Percentiles rank a stretch among this genome's conserved stretches.
Conservation (phyloP, 2,797 vertebrate genomes). For the Chanos chanos region DNA sequence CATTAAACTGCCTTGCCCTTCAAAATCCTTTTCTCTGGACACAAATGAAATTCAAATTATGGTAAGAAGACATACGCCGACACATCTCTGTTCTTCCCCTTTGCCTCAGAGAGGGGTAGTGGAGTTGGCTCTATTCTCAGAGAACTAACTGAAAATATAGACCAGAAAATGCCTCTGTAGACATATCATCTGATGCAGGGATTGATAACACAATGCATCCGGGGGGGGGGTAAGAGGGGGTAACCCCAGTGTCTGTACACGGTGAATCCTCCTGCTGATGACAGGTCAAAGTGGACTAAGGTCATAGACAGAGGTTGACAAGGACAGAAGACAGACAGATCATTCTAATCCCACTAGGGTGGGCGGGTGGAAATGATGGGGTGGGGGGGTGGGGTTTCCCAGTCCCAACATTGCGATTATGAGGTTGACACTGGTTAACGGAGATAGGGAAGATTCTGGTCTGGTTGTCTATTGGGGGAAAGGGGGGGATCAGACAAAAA, state of each 20-base stretch:
- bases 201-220: no score
- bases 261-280: not conserved
- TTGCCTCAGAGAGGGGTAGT: not conserved
- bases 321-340: conserved; percentile 56
- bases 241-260: conserved; percentile 16
- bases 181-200: no score
- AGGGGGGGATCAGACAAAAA: no score
- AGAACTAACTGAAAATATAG: conserved; percentile 2
- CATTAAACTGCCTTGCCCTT: not conserved
- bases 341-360: conserved; percentile 53
- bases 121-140: not conserved
- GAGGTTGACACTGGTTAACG: conserved; percentile 53
- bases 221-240: no score
- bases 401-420: conserved; percentile 56
- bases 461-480: not conserved
- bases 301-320: conserved; percentile 31
- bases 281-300: conserved; percentile 37
- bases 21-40: not conserved
- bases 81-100: no score
- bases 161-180: not conserved
- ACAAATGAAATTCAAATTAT: conserved; percentile 1
- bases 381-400: not conserved
- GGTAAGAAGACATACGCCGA: not conserved
- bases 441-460: conserved; percentile 45
- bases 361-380: conserved; percentile 4